A percentile compares a stretch with the other conserved stretches of the same genome.
These are phyloP conservation scores for Kryptopterus vitreolus DNA, from an alignment of 2,797 vertebrate species.

Conservation along the genomic window DNA sequence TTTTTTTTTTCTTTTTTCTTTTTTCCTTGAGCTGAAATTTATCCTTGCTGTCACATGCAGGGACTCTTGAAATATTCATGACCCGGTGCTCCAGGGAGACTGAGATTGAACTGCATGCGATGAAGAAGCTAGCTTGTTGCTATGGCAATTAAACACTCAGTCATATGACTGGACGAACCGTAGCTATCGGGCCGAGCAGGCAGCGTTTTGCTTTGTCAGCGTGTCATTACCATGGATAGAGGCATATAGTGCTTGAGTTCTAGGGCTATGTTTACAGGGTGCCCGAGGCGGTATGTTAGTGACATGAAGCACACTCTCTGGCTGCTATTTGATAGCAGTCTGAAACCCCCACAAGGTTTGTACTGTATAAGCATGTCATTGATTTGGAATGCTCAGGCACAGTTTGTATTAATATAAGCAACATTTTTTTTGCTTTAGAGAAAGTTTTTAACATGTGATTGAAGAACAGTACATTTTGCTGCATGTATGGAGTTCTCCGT, in stretches of 20 bases:
- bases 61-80: constrained; percentile 43
- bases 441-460: no score
- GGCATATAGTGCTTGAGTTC: constrained; percentile 31
- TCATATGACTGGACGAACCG: constrained; percentile 5
- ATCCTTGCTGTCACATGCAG: constrained; percentile 26
- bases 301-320: constrained; percentile 46
- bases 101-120: constrained; percentile 36
- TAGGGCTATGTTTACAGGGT: constrained; percentile 44
- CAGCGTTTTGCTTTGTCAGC: constrained; percentile 36
- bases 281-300: constrained; percentile 41
- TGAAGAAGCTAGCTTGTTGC: constrained; percentile 20
- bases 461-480: no score
- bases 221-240: constrained; percentile 44
- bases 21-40: constrained; percentile 25
- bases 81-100: constrained; percentile 27
- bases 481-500: no score
- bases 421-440: neutral
- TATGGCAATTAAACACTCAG: constrained; percentile 42
- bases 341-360: constrained; percentile 34
- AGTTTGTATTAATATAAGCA: constrained; percentile 8
- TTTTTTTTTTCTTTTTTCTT: constrained; percentile 12
- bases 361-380: constrained; percentile 40
- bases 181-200: constrained; percentile 6
- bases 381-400: constrained; percentile 19
- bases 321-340: constrained; percentile 29